Evolutionary conservation across 30 jellyfish, hydroid and myxozoan genomes (phyloP).

Genomic region (Chrysaora quinquecirrha): DNA sequence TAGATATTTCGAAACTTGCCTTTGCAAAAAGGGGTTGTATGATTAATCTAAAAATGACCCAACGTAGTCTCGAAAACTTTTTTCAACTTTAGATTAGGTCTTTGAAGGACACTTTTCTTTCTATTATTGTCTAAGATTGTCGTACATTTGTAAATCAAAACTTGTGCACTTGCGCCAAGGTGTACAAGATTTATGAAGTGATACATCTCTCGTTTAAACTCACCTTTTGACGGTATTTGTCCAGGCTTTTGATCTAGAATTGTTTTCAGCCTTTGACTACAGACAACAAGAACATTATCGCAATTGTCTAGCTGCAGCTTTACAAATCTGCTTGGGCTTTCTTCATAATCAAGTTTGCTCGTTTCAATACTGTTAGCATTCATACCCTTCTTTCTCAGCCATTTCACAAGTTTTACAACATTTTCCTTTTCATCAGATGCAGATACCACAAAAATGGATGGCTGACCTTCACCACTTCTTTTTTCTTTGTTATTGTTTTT

Average conservation of each 20-base stretch:
- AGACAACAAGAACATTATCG: slow-evolving; percentile 7
- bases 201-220: no score
- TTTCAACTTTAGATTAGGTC: no score
- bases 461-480: not conserved
- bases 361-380: slow-evolving; percentile 24
- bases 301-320: not conserved
- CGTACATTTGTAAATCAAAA: no score
- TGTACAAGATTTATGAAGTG: no score
- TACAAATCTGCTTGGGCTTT: not conserved
- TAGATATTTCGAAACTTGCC: no score
- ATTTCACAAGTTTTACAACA: not conserved
- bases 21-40: no score
- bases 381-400: slow-evolving; percentile 25
- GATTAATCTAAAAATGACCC: no score
- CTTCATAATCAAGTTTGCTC: not conserved
- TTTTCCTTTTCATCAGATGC: not conserved
- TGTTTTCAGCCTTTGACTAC: slow-evolving; percentile 2
- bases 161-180: no score
- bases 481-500: not conserved
- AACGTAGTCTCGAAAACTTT: no score
- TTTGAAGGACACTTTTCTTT: no score
- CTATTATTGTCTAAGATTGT: no score
- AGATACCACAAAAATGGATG: not conserved
- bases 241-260: not conserved
- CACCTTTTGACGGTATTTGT: not conserved